Evolutionary conservation across 2,888 invertebrate genomes (phyloP).

Genomic region (Dicycla oo): DNA sequence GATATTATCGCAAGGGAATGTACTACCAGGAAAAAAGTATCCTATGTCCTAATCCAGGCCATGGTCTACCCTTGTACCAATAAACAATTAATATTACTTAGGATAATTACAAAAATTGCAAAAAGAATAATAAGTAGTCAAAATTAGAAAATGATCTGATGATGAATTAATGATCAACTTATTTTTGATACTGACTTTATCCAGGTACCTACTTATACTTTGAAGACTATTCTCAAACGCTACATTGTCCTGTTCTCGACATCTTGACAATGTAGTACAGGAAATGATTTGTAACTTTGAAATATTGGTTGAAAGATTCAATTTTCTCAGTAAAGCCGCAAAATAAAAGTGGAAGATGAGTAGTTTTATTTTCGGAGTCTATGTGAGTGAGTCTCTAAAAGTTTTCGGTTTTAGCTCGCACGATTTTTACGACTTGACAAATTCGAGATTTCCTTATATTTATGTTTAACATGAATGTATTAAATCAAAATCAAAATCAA

Average conservation of each 20-base stretch:
- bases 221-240: constrained; percentile 1
- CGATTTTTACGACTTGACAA: too few species aligned
- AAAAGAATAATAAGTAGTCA: neutral
- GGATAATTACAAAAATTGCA: neutral
- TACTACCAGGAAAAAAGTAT: too few species aligned
- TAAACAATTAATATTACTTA: too few species aligned
- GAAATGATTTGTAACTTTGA: constrained; percentile 47
- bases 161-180: too few species aligned
- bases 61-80: too few species aligned
- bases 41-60: too few species aligned
- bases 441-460: too few species aligned
- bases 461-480: too few species aligned
- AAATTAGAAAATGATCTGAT: neutral
- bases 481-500: too few species aligned
- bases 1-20: too few species aligned
- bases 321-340: constrained; percentile 2
- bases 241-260: constrained; percentile 10
- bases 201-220: constrained; percentile 2
- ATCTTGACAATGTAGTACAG: constrained; percentile 24
- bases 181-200: neutral
- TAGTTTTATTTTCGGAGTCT: constrained; percentile 4
- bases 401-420: too few species aligned
- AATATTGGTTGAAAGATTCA: constrained; percentile 31
- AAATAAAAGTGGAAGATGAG: neutral
- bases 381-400: neutral